A percentile compares a stretch with the other conserved stretches of the same genome.
phyloP scores from a whole-genome alignment of 1,140 invertebrate genomes.

The Aphidius gifuensis region DNA sequence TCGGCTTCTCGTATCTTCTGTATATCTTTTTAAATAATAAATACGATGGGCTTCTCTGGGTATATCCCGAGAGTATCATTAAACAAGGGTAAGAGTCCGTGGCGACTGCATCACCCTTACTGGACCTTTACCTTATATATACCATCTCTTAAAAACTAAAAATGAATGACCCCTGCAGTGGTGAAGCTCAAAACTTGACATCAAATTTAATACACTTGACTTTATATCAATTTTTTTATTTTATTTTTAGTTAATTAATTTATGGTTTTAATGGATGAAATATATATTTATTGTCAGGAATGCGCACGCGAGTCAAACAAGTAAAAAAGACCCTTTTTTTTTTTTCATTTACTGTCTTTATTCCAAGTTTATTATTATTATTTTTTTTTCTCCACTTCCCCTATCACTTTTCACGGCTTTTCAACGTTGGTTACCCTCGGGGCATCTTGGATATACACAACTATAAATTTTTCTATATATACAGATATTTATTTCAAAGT shows the following conservation, averaged over 20 bases:
- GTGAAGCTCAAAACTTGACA: constrained; percentile 4
- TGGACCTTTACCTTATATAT: background rate
- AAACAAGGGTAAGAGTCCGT: constrained; percentile 44
- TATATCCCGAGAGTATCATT: constrained; percentile 55
- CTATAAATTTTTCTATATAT: constrained; percentile 11
- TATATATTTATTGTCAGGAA: too few species aligned
- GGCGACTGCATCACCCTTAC: constrained; percentile 24
- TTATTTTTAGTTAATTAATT: too few species aligned
- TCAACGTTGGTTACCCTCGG: constrained; percentile 22
- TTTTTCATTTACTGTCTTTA: constrained; percentile 5
- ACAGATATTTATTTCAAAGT: background rate
- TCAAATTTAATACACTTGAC: constrained; percentile 46
- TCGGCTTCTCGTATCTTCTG: constrained; percentile 27
- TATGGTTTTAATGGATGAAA: too few species aligned
- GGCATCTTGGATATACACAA: constrained; percentile 24
- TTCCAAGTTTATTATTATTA: constrained; percentile 12
- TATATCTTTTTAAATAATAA: constrained; percentile 54
- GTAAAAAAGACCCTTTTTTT: background rate
- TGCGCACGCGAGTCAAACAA: too few species aligned
- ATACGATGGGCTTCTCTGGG: constrained; percentile 50
- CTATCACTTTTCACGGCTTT: constrained; percentile 13
- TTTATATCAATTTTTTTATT: too few species aligned
- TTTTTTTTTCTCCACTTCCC: background rate
- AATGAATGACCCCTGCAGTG: constrained; percentile 8
- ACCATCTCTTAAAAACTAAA: constrained; percentile 28